Evolutionary conservation across 2,797 vertebrate genomes (phyloP).

Genomic region (Pogonophryne albipinna): DNA sequence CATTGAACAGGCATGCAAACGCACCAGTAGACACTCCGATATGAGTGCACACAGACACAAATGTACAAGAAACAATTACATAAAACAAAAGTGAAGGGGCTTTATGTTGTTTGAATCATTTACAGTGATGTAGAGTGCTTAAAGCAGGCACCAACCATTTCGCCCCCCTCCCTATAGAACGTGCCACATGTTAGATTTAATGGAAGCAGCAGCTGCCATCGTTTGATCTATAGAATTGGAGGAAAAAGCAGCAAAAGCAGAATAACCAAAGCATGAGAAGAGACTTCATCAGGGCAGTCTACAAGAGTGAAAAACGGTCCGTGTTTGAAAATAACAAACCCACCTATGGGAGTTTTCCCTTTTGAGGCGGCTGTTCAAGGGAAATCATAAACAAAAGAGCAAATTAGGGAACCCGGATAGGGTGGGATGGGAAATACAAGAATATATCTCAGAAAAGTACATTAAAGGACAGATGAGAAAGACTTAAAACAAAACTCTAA

Average conservation of each 20-base stretch:
- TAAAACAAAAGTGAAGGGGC: slow-evolving; percentile 7
- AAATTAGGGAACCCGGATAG: slow-evolving; percentile 56
- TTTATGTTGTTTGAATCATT: slow-evolving; percentile 13
- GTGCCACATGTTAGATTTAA: slow-evolving; percentile 36
- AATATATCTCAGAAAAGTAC: slow-evolving; percentile 40
- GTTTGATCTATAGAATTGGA: background rate
- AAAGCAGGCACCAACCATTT: slow-evolving; percentile 17
- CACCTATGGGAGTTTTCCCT: slow-evolving; percentile 73
- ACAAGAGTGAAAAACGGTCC: slow-evolving; percentile 40
- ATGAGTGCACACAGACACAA: background rate
- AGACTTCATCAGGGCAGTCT: slow-evolving; percentile 33
- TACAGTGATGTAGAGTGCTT: background rate
- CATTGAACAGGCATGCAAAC: slow-evolving; percentile 9
- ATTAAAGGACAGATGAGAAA: slow-evolving; percentile 42
- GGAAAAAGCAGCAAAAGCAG: slow-evolving; percentile 11
- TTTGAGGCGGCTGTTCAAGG: slow-evolving; percentile 43
- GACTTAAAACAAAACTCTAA: slow-evolving; percentile 29
- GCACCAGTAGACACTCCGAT: background rate
- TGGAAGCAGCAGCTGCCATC: slow-evolving; percentile 26
- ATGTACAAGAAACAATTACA: background rate
- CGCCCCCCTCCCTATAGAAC: slow-evolving; percentile 1
- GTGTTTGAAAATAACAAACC: slow-evolving; percentile 70
- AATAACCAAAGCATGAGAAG: slow-evolving; percentile 36
- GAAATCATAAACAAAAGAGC: slow-evolving; percentile 72
- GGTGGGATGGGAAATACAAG: slow-evolving; percentile 69